Percentiles rank a stretch among this genome's conserved stretches.
Evolutionary conservation across 2,888 invertebrate genomes (phyloP).

Genomic region (Drosophila prostipennis): DNA sequence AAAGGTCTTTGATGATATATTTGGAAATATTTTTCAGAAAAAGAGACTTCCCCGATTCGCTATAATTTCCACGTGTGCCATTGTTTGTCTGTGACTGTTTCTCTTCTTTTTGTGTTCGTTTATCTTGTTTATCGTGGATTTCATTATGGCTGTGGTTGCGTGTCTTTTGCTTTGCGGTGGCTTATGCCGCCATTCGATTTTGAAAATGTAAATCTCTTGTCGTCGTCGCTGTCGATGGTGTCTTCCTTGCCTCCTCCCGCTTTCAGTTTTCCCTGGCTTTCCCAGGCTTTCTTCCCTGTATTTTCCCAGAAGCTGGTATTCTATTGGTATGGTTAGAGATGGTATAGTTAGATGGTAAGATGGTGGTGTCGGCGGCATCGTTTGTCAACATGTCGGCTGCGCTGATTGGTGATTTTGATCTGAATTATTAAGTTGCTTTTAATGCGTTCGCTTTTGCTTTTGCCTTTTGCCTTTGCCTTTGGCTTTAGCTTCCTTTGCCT

Average conservation of each 20-base stretch:
- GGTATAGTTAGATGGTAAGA: slow-evolving; percentile 1
- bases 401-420: slow-evolving; percentile 79
- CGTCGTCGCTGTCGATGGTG: slow-evolving; percentile 46
- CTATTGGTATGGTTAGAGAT: not conserved
- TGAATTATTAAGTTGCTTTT: slow-evolving; percentile 78
- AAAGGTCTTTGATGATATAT: not conserved
- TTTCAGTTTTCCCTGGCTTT: not conserved
- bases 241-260: not conserved
- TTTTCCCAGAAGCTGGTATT: not conserved
- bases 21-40: too few relatives aligned
- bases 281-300: not conserved
- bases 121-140: slow-evolving; percentile 77
- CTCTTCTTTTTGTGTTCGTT: slow-evolving; percentile 56
- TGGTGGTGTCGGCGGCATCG: slow-evolving; percentile 65
- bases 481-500: slow-evolving; percentile 5
- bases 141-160: slow-evolving; percentile 76
- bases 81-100: slow-evolving; percentile 3
- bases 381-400: slow-evolving; percentile 77
- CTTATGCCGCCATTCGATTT: slow-evolving; percentile 79
- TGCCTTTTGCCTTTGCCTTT: not conserved
- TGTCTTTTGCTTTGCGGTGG: slow-evolving; percentile 79
- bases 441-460: slow-evolving; percentile 65
- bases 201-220: slow-evolving; percentile 78
- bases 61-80: not conserved
- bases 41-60: not conserved